A percentile compares a stretch with the other conserved stretches of the same genome.
phyloP scores from a whole-genome alignment of 2,797 vertebrate genomes.

The Pantherophis alleghaniensis region DNA sequence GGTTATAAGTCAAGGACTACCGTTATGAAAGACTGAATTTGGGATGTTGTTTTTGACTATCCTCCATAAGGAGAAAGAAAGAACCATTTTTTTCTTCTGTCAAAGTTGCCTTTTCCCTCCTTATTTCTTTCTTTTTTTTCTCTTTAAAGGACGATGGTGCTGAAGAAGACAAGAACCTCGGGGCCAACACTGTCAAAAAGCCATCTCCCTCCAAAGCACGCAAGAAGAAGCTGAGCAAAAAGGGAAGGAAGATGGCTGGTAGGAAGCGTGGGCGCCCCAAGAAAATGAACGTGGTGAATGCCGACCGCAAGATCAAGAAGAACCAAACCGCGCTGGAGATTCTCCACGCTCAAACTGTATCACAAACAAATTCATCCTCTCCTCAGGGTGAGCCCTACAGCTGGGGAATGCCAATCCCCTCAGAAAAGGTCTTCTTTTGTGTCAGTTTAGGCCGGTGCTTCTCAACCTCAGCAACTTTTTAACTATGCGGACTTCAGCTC shows the following conservation, averaged over 20 bases:
- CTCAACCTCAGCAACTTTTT: background rate
- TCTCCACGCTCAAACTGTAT: constrained; percentile 85
- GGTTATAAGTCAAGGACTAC: background rate
- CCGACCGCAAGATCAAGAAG: constrained; percentile 90
- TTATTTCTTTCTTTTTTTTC: background rate
- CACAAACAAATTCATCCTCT: constrained; percentile 82
- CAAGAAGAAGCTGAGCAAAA: constrained; percentile 85
- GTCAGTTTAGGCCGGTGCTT: background rate
- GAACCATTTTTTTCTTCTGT: background rate
- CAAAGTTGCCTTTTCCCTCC: background rate
- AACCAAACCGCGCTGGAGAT: constrained; percentile 90
- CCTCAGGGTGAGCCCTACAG: constrained; percentile 84
- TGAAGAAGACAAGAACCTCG: constrained; percentile 83
- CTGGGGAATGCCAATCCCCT: background rate
- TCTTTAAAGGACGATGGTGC: constrained; percentile 83
- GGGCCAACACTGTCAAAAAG: constrained; percentile 80
- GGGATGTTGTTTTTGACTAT: background rate
- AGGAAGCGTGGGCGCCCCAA: constrained; percentile 95
- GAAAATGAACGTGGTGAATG: constrained; percentile 79
- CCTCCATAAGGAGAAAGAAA: background rate
- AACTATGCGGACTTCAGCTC: background rate
- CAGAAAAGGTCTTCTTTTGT: background rate
- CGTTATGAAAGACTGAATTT: background rate
- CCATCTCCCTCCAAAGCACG: constrained; percentile 85
- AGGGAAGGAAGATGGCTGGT: constrained; percentile 90